A percentile compares a stretch with the other conserved stretches of the same genome.
phyloP scores from a whole-genome alignment of 1,140 invertebrate species.

The Brachystomella parvula region DNA sequence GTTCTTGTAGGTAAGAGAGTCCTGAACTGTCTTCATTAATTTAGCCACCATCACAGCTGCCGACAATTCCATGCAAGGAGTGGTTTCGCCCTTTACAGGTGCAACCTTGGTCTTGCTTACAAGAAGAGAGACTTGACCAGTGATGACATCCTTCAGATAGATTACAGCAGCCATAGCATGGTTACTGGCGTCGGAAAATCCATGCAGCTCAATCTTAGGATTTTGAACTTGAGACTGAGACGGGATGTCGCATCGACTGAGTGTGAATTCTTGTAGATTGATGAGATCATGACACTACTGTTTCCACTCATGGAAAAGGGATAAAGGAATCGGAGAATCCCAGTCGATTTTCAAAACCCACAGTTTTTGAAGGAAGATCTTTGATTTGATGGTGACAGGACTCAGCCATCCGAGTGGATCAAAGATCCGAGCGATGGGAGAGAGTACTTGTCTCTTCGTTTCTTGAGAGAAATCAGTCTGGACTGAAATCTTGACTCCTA shows the following conservation, averaged over 20 bases:
- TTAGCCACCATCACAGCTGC: neutral
- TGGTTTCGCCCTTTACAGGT: constrained; percentile 29
- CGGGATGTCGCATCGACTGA: constrained; percentile 3
- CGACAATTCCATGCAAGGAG: constrained; percentile 27
- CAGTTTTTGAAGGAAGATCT: constrained; percentile 33
- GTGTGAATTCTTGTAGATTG: neutral
- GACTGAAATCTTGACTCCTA: neutral
- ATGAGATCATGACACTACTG: constrained; percentile 1
- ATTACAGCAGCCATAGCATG: neutral
- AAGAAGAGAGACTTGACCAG: neutral
- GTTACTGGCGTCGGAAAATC: constrained; percentile 14
- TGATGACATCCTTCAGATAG: neutral
- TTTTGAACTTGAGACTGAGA: neutral
- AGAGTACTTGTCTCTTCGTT: constrained; percentile 29
- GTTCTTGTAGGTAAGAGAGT: neutral
- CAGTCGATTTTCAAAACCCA: constrained; percentile 26
- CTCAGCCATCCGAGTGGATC: constrained; percentile 31
- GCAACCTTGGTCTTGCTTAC: constrained; percentile 37
- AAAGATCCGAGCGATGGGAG: constrained; percentile 27
- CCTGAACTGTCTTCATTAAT: neutral
- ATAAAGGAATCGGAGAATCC: constrained; percentile 25
- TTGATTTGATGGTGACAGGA: constrained; percentile 24
- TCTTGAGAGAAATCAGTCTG: neutral
- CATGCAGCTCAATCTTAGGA: neutral
- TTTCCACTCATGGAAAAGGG: constrained; percentile 33